Percentiles rank a stretch among this genome's conserved stretches.
phyloP scores from a whole-genome alignment of 2,888 invertebrate genomes.

The Drosophila trichaetosa region DNA sequence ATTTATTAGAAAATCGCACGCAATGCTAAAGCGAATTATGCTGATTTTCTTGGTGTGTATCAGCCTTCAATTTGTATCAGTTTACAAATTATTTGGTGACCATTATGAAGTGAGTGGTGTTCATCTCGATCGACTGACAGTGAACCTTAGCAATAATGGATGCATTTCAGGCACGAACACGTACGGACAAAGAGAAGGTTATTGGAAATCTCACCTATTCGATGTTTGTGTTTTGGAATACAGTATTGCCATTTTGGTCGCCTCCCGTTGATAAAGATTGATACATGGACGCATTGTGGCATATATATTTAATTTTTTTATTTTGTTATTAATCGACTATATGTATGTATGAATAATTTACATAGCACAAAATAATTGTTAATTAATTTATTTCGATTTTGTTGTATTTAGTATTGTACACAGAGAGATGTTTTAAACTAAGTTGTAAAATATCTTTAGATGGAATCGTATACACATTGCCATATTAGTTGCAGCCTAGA shows the following conservation, averaged over 20 bases:
- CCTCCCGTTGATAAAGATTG: conserved; percentile 12
- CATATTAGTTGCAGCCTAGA: conserved; percentile 31
- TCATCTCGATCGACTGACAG: neutral
- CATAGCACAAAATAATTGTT: conserved; percentile 31
- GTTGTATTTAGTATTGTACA: conserved; percentile 51
- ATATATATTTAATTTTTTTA: conserved; percentile 7
- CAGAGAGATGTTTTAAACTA: conserved; percentile 47
- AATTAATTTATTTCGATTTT: conserved; percentile 32
- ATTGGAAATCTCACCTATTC: conserved; percentile 40
- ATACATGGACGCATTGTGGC: neutral
- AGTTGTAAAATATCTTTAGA: conserved; percentile 48
- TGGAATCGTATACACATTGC: conserved; percentile 66
- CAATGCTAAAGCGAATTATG: conserved; percentile 21
- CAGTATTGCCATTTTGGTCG: conserved; percentile 8
- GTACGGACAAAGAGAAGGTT: conserved; percentile 33
- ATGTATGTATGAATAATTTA: conserved; percentile 20
- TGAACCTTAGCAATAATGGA: neutral
- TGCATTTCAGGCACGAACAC: conserved; percentile 14
- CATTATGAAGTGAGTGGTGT: conserved; percentile 26
- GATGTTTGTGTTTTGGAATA: conserved; percentile 15
- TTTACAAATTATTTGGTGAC: neutral
- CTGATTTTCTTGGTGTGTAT: conserved; percentile 7
- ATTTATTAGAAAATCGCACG: neutral
- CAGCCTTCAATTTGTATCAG: conserved; percentile 6
- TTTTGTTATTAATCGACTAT: conserved; percentile 22